A percentile compares a stretch with the other conserved stretches of the same genome.
phyloP scores from a whole-genome alignment of 2,888 invertebrate species.

The Pseudoips prasinana region DNA sequence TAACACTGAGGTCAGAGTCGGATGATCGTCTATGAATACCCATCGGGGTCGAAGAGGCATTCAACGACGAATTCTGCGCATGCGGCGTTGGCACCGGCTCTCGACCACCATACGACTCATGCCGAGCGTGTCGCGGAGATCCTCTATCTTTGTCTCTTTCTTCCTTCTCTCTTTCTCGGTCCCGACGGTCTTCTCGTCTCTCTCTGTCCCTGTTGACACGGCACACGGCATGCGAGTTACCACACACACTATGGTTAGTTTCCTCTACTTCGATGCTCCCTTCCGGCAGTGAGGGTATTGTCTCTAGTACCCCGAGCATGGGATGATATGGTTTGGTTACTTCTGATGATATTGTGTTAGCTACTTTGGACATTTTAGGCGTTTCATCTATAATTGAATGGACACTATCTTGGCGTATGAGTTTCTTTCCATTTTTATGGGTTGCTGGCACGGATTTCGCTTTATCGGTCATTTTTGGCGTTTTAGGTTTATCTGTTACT shows the following conservation, averaged over 20 bases:
- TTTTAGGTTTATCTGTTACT: neutral
- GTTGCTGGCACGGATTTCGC: constrained; percentile 13
- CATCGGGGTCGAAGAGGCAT: constrained; percentile 73
- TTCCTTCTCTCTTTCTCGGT: constrained; percentile 46
- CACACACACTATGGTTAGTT: constrained; percentile 78
- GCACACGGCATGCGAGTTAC: constrained; percentile 81
- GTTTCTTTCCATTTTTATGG: constrained; percentile 41
- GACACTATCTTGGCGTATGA: constrained; percentile 63
- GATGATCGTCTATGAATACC: constrained; percentile 91
- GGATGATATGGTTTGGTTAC: constrained; percentile 61
- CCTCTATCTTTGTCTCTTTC: constrained; percentile 52
- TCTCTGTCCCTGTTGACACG: constrained; percentile 68
- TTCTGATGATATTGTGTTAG: constrained; percentile 49
- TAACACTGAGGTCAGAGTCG: constrained; percentile 95
- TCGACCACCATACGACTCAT: constrained; percentile 79
- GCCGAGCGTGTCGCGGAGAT: constrained; percentile 76
- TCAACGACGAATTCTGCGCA: constrained; percentile 57
- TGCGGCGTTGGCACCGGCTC: constrained; percentile 55
- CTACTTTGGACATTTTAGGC: constrained; percentile 62
- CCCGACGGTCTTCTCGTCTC: constrained; percentile 37
- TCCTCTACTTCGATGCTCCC: constrained; percentile 61
- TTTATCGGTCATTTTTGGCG: constrained; percentile 10
- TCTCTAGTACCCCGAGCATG: constrained; percentile 65
- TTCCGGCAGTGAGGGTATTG: constrained; percentile 71
- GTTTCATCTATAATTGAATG: constrained; percentile 52